Base-by-base conservation (phyloP, 2,113 vertebrate genomes). In the Furnarius figulus region DNA sequence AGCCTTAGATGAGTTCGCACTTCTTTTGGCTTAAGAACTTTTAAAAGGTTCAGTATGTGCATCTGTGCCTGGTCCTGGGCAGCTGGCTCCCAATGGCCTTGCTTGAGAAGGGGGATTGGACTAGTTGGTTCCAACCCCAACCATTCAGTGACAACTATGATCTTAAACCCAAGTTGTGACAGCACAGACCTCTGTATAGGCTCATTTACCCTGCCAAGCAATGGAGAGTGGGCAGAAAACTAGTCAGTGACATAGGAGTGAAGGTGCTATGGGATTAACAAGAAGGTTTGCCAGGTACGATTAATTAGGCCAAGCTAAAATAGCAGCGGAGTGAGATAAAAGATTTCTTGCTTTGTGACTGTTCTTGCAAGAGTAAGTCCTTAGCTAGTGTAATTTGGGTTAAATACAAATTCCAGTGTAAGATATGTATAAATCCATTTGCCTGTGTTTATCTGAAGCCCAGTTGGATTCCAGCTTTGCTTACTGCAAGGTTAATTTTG, bases 401-500 rank as follows among this genome's bases (percentile, higher is more conserved):
- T 77, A 55, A 89, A 56, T 46, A 25, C 37, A n/a, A 90, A 61
- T 49, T 65, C 28, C 14, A 44, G 42, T 47, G 70, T 39, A 76
- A 82, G 85, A 40, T 65, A 52, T 2, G 0, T 68, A 20, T 37
- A 65, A 86, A 78, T 92, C 58, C 61, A 37, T 86, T 92, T 90
- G 31, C 76, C 73, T 80, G n/a, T 76, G 35, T 79, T 92, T 88
- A 42, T 90, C 61, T 80, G 61, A 91, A 85, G 61, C 23, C 5
- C 16, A 61, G n/a, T 3, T 87, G 58, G 70, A 68, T 87, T 83
- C 44, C n/a, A 85, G 44, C 49, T 66, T 75, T 78, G 31, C 40
- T 78, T 95, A 72, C 76, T 62, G 56, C 44, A 58, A 94, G 59
- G 65, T 74, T 94, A 71, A 75, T 95, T 93, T 96, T 81, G 40